phyloP scores from a whole-genome alignment of 2,797 vertebrate species.

The Anolis apletophallus region DNA sequence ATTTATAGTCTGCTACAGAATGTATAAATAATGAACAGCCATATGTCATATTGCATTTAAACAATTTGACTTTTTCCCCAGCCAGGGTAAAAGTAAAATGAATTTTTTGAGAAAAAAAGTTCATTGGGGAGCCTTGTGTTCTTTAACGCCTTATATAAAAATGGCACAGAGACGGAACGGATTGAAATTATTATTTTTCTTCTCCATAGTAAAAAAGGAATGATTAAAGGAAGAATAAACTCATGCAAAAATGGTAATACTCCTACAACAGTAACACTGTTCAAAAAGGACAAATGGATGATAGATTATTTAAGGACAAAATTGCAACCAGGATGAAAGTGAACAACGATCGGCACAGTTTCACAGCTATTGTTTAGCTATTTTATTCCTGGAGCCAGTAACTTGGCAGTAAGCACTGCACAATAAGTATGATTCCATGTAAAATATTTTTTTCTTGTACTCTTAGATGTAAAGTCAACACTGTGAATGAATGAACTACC shows the following conservation, averaged over 20 bases:
- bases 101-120: conserved; percentile 75
- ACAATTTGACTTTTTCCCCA: conserved; percentile 78
- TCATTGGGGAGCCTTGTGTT: conserved; percentile 76
- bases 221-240: conserved; percentile 57
- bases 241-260: background rate
- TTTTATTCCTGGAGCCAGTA: background rate
- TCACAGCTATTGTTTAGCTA: background rate
- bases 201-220: conserved; percentile 64
- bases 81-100: conserved; percentile 75
- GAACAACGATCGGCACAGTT: background rate
- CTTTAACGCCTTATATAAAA: conserved; percentile 73
- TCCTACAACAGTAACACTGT: background rate
- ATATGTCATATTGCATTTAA: conserved; percentile 83
- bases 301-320: background rate
- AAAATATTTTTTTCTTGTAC: too few species aligned
- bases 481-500: too few species aligned
- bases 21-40: conserved; percentile 86
- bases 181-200: conserved; percentile 69
- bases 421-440: too few species aligned
- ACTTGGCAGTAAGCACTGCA: background rate
- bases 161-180: conserved; percentile 62
- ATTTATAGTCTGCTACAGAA: conserved; percentile 84
- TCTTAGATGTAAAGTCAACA: too few species aligned
- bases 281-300: background rate
- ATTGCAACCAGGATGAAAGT: background rate